These are phyloP conservation scores for Tribolium madens DNA, from an alignment of 1,140 invertebrate species.

Conservation along the genomic window DNA sequence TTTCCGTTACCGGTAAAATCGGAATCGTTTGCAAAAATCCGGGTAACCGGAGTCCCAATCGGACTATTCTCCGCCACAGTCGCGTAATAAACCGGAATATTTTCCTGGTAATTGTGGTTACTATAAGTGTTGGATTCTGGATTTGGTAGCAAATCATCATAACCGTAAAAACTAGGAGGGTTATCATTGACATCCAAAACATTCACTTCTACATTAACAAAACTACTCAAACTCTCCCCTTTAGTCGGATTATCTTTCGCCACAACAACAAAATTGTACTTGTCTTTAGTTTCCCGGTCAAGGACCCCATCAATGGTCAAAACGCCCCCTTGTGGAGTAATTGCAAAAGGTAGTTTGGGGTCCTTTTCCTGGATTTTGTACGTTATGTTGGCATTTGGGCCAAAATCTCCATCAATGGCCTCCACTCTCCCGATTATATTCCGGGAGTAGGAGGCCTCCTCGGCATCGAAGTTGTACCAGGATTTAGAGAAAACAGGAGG, in stretches of 20 bases:
- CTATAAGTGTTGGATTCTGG: slow-evolving; percentile 66
- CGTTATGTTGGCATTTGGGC: slow-evolving; percentile 80
- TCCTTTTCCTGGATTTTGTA: slow-evolving; percentile 77
- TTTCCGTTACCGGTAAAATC: slow-evolving; percentile 88
- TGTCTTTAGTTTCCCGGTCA: slow-evolving; percentile 81
- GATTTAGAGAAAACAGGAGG: slow-evolving; percentile 84
- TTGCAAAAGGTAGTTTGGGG: slow-evolving; percentile 76
- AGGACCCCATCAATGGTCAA: slow-evolving; percentile 81
- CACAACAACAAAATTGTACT: slow-evolving; percentile 80
- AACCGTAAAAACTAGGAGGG: slow-evolving; percentile 78
- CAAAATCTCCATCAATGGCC: slow-evolving; percentile 82
- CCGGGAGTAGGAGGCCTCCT: slow-evolving; percentile 81
- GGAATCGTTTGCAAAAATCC: slow-evolving; percentile 85
- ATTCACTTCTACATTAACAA: slow-evolving; percentile 83
- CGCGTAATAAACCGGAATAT: slow-evolving; percentile 78
- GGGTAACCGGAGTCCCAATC: slow-evolving; percentile 76
- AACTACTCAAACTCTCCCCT: slow-evolving; percentile 72
- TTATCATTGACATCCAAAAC: slow-evolving; percentile 87
- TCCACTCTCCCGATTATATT: slow-evolving; percentile 80
- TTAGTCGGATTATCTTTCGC: slow-evolving; percentile 78
- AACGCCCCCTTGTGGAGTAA: slow-evolving; percentile 79
- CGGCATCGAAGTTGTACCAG: slow-evolving; percentile 85
- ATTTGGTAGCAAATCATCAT: slow-evolving; percentile 71
- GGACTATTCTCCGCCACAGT: slow-evolving; percentile 77
- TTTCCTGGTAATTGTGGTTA: slow-evolving; percentile 68